Percentiles rank a stretch among this genome's conserved stretches.
Conservation (phyloP, 2,113 vertebrate genomes). For the Genyomyrus donnyi region DNA sequence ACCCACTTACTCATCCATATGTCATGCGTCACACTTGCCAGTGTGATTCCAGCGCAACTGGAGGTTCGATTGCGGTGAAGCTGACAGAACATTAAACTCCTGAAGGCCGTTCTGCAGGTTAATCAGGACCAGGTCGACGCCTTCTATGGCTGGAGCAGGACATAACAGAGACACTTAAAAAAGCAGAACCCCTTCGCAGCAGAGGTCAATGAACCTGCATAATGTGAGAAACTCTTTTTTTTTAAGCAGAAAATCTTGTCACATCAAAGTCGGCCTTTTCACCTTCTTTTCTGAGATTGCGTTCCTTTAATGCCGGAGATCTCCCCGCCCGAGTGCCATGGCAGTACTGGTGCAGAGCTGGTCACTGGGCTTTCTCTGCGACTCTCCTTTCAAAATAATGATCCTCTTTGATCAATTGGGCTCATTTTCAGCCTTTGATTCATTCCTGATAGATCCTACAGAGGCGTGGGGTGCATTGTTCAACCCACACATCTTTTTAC, state of each 20-base stretch:
- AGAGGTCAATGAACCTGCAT: slow-evolving; percentile 10
- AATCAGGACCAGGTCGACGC: not conserved
- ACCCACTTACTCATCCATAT: not conserved
- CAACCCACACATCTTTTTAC: slow-evolving; percentile 12
- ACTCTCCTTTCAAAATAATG: slow-evolving; percentile 29
- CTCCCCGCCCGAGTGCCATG: not conserved
- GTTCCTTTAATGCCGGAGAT: not conserved
- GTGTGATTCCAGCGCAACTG: not conserved
- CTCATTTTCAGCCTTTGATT: slow-evolving; percentile 27
- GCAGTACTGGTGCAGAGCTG: not conserved
- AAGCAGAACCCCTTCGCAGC: not conserved
- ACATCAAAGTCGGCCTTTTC: slow-evolving; percentile 44
- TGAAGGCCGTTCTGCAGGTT: not conserved
- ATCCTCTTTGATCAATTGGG: slow-evolving; percentile 31
- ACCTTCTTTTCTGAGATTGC: not conserved
- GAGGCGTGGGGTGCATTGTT: not conserved
- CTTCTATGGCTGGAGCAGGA: not conserved
- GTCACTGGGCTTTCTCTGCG: not conserved
- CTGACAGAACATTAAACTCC: not conserved
- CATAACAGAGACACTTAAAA: not conserved
- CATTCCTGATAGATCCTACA: slow-evolving; percentile 9
- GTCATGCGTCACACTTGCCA: not conserved
- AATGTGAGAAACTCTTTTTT: slow-evolving; percentile 15
- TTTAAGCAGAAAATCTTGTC: slow-evolving; percentile 35
- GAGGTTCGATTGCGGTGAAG: not conserved